These are phyloP conservation scores for Emydura subglobosa DNA, from an alignment of 2,113 vertebrate genomes.

Conservation along the genomic window DNA sequence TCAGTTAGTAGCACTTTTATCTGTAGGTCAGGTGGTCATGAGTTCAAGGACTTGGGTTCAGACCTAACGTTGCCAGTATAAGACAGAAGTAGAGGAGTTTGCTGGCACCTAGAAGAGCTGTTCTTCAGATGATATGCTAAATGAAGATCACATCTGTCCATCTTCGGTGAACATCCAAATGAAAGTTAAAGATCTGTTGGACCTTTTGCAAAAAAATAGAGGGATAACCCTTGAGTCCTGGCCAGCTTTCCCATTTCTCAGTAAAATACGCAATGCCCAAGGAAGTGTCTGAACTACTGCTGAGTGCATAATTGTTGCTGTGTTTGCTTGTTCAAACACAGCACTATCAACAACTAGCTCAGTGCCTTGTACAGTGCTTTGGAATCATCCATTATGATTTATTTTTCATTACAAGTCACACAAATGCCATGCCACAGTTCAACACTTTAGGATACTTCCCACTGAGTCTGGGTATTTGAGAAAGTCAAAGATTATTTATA, in stretches of 20 bases:
- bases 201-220: accelerated
- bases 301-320: neutral
- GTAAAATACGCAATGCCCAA: accelerated
- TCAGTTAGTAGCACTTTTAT: neutral
- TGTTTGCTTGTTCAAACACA: neutral
- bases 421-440: neutral
- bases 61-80: neutral
- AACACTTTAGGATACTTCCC: neutral
- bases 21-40: neutral
- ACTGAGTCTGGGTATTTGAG: neutral
- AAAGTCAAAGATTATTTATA: neutral
- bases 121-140: neutral
- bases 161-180: neutral
- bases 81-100: neutral
- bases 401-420: neutral
- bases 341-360: neutral
- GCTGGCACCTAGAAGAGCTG: neutral
- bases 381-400: neutral
- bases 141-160: neutral
- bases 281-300: neutral
- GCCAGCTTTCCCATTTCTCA: neutral
- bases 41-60: neutral
- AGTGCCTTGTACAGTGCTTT: neutral
- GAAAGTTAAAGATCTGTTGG: neutral
- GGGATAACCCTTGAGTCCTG: neutral